Percentiles rank a stretch among this genome's conserved stretches.
Conservation (phyloP, 2,113 vertebrate species). For the Prinia subflava region DNA sequence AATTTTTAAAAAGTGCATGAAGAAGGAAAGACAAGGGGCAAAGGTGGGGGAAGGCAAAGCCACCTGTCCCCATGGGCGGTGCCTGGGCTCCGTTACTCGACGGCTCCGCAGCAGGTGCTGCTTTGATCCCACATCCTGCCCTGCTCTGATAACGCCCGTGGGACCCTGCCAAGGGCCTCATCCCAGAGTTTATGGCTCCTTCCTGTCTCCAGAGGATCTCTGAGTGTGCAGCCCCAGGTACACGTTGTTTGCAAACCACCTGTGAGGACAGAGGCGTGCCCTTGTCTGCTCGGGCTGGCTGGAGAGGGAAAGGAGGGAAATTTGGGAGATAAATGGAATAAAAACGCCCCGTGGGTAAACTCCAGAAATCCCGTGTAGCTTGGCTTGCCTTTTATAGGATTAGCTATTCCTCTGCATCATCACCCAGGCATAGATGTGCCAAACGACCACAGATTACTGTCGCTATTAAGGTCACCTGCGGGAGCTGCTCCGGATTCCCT, state of each 20-base stretch:
- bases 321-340: neutral
- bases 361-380: neutral
- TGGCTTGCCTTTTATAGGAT: constrained; percentile 12
- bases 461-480: neutral
- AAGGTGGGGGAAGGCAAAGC: neutral
- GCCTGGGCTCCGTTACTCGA: neutral
- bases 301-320: neutral
- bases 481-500: neutral
- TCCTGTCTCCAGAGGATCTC: neutral
- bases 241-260: accelerated
- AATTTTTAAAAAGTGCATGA: neutral
- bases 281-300: neutral
- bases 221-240: neutral
- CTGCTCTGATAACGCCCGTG: neutral
- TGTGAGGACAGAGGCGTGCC: neutral
- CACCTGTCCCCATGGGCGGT: accelerated
- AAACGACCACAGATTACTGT: neutral
- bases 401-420: neutral
- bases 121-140: neutral
- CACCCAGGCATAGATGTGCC: neutral
- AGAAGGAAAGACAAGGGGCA: neutral
- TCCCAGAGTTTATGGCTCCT: neutral
- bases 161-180: neutral
- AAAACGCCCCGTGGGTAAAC: neutral
- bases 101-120: neutral